These are phyloP conservation scores for Rapana venosa DNA, from an alignment of 2,888 invertebrate genomes.

Conservation along the genomic window DNA sequence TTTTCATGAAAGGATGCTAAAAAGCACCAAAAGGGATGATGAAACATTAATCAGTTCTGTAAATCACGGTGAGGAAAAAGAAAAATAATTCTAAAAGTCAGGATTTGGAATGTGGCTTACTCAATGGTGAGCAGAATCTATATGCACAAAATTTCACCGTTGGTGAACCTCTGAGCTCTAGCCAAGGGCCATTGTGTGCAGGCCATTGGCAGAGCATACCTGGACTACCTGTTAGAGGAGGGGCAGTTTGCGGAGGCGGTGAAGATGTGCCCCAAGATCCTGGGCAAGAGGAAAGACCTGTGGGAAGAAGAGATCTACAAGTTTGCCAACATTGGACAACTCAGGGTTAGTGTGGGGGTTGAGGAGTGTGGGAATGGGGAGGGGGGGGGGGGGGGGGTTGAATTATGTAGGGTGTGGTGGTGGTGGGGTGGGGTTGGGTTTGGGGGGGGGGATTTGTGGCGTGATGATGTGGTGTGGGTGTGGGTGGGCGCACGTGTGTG, in stretches of 20 bases:
- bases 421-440: no score
- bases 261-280: constrained; percentile 89
- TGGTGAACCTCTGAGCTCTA: no score
- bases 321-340: constrained; percentile 90
- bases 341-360: constrained; percentile 81
- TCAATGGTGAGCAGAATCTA: no score
- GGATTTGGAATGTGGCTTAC: no score
- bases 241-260: constrained; percentile 89
- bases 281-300: constrained; percentile 84
- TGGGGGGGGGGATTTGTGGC: not conserved
- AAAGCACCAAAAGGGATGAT: no score
- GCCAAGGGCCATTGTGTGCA: constrained; percentile 75
- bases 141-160: no score
- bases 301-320: constrained; percentile 96
- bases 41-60: no score
- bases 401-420: no score
- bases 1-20: no score
- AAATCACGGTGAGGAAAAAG: no score
- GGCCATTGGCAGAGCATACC: constrained; percentile 86
- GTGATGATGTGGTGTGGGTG: not conserved
- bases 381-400: not conserved
- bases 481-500: not conserved
- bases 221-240: constrained; percentile 86
- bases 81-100: no score
- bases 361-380: not conserved